Percentiles rank a stretch among this genome's conserved stretches.
Evolutionary conservation across 1,140 invertebrate genomes (phyloP).

Genomic region (Diorhabda carinulata): DNA sequence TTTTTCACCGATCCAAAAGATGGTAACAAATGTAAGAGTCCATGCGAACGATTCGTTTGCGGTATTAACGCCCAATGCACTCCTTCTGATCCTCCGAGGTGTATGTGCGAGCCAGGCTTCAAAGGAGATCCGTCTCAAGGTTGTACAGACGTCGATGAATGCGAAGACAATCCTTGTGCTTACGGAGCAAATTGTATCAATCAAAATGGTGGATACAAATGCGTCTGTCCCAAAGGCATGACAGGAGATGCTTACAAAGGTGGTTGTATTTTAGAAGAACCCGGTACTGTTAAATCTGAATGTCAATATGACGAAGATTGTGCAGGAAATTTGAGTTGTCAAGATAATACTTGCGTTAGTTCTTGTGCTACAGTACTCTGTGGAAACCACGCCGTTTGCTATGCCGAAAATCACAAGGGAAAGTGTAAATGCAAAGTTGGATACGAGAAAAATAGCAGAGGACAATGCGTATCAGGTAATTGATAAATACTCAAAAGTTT

Average conservation of each 20-base stretch:
- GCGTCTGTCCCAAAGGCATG: constrained; percentile 76
- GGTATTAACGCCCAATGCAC: constrained; percentile 91
- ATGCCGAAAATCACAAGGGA: constrained; percentile 81
- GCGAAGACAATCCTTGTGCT: constrained; percentile 72
- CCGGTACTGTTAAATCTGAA: constrained; percentile 51
- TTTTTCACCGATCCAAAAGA: constrained; percentile 78
- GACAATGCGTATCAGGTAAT: constrained; percentile 76
- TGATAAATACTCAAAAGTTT: constrained; percentile 11
- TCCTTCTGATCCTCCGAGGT: constrained; percentile 81
- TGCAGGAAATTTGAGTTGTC: constrained; percentile 72
- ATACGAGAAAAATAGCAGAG: constrained; percentile 68
- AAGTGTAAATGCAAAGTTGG: constrained; percentile 84
- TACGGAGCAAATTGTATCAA: constrained; percentile 84
- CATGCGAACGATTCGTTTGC: constrained; percentile 81
- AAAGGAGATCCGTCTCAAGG: constrained; percentile 78
- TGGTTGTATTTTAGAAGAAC: constrained; percentile 62
- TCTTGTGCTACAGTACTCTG: constrained; percentile 76
- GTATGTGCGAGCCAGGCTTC: constrained; percentile 80
- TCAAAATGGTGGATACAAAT: constrained; percentile 77
- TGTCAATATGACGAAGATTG: constrained; percentile 74
- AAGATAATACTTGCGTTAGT: constrained; percentile 72
- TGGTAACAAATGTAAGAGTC: constrained; percentile 82
- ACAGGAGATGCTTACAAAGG: constrained; percentile 78
- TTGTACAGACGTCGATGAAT: constrained; percentile 82
- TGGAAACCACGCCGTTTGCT: constrained; percentile 80